Evolutionary conservation across 2,113 vertebrate genomes (phyloP), one percentile per base, ranked within the genome.

Genomic region (Oxyura jamaicensis): DNA sequence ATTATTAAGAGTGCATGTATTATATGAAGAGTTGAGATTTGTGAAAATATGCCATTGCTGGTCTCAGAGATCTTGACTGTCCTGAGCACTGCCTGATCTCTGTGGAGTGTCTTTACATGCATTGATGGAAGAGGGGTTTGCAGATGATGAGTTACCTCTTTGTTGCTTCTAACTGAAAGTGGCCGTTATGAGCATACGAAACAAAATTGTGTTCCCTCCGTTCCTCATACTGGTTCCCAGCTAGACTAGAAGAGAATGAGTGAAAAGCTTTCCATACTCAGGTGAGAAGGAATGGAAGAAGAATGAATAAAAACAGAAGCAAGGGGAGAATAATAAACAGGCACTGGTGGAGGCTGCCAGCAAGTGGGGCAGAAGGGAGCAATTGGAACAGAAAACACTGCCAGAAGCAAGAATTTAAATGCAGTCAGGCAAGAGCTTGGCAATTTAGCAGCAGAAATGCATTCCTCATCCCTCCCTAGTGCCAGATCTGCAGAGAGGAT

Each of bases 51-150:
- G 8, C 25, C 56, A 3, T 3, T 26, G 52, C 3, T 74, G 2
- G 56, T 56, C 39, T 50, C 46, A 65, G 22, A 68, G 42, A 41
- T 63, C 15, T 22, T 59, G 36, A 19, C 36, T 23, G 14, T 22
- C 8, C 33, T 60, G 16, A 92, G 21, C 22, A 44, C 1, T 2
- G 10, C 31, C 36, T 52, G 31, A 26, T 42, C 39, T 60, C 42
- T 77, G 19, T 50, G 31, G 17, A 46, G 29, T 5, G 11, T 28
- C 5, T 93, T 33, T 39, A 52, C 0, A 0, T 19, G 20, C 15
- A 29, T 42, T 52, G 42, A 50, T 1, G 0, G 29, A n/a, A 76
- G 29, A 83, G 7, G 29, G 66, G 10, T 56, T 71, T 48, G 12
- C 17, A 81, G 78, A 63, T 62, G 53, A 41, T 50, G 22, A 76